A percentile compares a stretch with the other conserved stretches of the same genome.
phyloP scores from a whole-genome alignment of 2,888 invertebrate genomes.

The Matsumyia berberina region DNA sequence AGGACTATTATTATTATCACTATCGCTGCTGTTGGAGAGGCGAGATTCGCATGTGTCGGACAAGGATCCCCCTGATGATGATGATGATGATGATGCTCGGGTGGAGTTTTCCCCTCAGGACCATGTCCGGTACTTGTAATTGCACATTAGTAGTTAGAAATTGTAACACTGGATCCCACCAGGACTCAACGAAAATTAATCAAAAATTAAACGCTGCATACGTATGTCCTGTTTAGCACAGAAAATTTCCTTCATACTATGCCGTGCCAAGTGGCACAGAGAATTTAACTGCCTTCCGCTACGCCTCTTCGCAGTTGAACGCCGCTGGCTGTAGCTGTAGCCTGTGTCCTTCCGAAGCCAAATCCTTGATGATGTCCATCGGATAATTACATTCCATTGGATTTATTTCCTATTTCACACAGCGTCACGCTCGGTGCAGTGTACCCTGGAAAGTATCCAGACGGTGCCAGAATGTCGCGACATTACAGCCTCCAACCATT shows the following conservation, averaged over 20 bases:
- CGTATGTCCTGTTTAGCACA: slow-evolving; percentile 34
- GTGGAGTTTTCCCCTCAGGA: slow-evolving; percentile 19
- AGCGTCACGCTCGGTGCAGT: slow-evolving; percentile 39
- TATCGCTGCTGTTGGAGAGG: slow-evolving; percentile 14
- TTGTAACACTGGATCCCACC: too few relatives aligned
- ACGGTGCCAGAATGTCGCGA: slow-evolving; percentile 69
- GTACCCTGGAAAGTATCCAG: slow-evolving; percentile 41
- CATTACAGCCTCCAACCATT: slow-evolving; percentile 62
- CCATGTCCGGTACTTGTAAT: slow-evolving; percentile 27
- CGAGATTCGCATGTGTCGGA: background rate
- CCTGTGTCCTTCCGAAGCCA: too few relatives aligned
- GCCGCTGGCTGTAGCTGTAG: too few relatives aligned
- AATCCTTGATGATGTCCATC: slow-evolving; percentile 50
- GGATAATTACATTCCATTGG: slow-evolving; percentile 69
- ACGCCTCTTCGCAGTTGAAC: too few relatives aligned
- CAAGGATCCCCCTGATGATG: slow-evolving; percentile 2
- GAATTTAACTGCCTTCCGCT: background rate
- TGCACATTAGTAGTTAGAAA: slow-evolving; percentile 47
- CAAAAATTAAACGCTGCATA: slow-evolving; percentile 47
- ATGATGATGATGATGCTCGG: slow-evolving; percentile 3
- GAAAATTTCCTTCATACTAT: background rate
- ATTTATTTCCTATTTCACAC: slow-evolving; percentile 60
- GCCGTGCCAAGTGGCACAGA: slow-evolving; percentile 49
- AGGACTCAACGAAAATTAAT: too few relatives aligned
- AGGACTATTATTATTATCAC: slow-evolving; percentile 42